Conservation (phyloP, 2,797 vertebrate species). For the Cirrhinus mrigala region DNA sequence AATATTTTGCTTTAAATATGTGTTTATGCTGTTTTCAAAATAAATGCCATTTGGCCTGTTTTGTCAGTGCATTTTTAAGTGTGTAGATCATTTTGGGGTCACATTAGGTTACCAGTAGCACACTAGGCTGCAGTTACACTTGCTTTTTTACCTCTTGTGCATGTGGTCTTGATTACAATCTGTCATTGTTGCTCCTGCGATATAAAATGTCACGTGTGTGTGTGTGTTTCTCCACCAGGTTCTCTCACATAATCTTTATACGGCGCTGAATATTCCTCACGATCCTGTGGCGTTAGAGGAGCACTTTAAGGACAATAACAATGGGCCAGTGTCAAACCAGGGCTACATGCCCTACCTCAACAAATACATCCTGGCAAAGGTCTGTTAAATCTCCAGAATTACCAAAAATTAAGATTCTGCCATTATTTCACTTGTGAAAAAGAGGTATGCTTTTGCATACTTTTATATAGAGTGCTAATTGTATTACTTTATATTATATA, state of each 20-base stretch:
- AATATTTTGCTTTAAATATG: neutral
- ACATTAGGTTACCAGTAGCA: neutral
- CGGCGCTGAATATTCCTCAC: conserved; percentile 88
- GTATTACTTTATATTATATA: neutral
- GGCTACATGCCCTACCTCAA: conserved; percentile 93
- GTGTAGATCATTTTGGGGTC: neutral
- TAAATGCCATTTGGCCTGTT: neutral
- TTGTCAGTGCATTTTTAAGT: neutral
- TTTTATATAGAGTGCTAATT: neutral
- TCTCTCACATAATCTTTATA: conserved; percentile 90
- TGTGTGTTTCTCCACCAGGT: conserved; percentile 75
- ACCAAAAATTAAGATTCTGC: neutral
- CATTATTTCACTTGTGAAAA: neutral
- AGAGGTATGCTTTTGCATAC: neutral
- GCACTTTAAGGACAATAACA: conserved; percentile 88
- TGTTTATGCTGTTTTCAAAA: neutral
- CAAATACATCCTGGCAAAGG: conserved; percentile 91
- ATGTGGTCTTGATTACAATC: neutral
- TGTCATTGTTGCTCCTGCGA: neutral
- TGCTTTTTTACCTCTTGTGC: neutral
- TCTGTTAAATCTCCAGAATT: conserved; percentile 54
- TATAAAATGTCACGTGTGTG: neutral
- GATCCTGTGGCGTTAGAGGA: conserved; percentile 88
- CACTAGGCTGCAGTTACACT: neutral
- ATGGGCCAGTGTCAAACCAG: conserved; percentile 88